Percentiles rank a stretch among this genome's conserved stretches.
Evolutionary conservation across 2,888 invertebrate genomes (phyloP).

Genomic region (Eupithecia abbreviata): DNA sequence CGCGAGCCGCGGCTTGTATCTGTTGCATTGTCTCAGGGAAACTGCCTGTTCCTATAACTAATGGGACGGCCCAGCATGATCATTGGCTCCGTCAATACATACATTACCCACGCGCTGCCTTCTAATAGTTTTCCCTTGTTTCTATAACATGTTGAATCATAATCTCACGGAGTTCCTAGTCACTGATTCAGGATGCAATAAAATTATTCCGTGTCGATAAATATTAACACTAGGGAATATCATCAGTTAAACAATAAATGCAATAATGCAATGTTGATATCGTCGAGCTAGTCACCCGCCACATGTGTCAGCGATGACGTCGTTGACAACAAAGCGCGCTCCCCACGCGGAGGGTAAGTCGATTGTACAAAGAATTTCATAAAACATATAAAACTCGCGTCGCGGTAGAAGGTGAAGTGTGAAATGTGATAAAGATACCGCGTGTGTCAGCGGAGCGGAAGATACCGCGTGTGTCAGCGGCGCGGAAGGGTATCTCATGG

Average conservation of each 20-base stretch:
- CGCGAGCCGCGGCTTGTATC: conserved; percentile 42
- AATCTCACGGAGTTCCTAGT: background rate
- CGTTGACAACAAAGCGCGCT: conserved; percentile 66
- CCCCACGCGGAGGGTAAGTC: conserved; percentile 68
- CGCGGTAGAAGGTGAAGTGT: conserved; percentile 76
- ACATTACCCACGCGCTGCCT: background rate
- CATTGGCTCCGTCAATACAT: background rate
- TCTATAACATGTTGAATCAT: background rate
- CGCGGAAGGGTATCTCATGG: conserved; percentile 16
- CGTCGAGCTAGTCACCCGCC: no score
- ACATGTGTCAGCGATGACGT: conserved; percentile 65
- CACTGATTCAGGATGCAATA: background rate
- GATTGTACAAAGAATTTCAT: conserved; percentile 77
- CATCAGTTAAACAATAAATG: no score
- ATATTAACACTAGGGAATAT: no score
- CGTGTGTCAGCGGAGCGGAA: conserved; percentile 44
- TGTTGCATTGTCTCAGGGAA: conserved; percentile 63
- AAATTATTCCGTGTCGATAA: no score
- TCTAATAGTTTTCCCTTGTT: background rate
- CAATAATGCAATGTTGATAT: no score
- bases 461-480: no score
- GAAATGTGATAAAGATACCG: conserved; percentile 55
- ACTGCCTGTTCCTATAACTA: background rate
- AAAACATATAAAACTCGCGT: conserved; percentile 76
- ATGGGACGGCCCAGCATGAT: background rate